Conservation (phyloP, 92 coral and sea anemone genomes). For the Montipora capitata region DNA sequence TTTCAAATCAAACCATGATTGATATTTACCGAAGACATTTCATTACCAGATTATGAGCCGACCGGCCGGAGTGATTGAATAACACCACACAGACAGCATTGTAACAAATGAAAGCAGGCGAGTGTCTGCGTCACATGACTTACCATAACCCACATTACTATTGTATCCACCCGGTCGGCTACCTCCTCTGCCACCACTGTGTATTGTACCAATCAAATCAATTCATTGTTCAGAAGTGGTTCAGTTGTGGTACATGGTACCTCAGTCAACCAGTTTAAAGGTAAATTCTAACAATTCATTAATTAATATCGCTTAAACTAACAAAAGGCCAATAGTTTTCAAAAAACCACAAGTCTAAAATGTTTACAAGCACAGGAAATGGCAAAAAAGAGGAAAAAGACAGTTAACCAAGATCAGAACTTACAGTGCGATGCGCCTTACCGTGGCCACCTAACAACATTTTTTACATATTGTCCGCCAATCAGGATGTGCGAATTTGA, state of each 20-base stretch:
- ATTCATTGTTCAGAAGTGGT: constrained; percentile 34
- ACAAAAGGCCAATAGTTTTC: not conserved
- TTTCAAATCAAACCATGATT: constrained; percentile 16
- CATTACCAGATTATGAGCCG: constrained; percentile 75
- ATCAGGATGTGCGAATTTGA: too few relatives aligned
- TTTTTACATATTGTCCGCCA: too few relatives aligned
- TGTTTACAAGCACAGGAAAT: too few relatives aligned
- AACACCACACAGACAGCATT: constrained; percentile 65
- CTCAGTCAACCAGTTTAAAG: constrained; percentile 58
- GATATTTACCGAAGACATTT: constrained; percentile 67
- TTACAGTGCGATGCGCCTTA: too few relatives aligned
- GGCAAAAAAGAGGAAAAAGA: too few relatives aligned
- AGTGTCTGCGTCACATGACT: constrained; percentile 68
- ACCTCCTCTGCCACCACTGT: constrained; percentile 66
- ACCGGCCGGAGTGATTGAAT: constrained; percentile 74
- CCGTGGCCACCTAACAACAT: too few relatives aligned
- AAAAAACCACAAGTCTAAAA: not conserved
- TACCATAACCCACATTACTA: constrained; percentile 91
- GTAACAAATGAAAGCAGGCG: constrained; percentile 38
- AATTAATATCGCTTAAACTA: not conserved
- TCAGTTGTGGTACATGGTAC: constrained; percentile 18
- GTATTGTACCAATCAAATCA: constrained; percentile 63
- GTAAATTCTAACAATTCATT: constrained; percentile 23
- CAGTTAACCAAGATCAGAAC: too few relatives aligned
- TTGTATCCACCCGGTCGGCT: constrained; percentile 83